Base-by-base conservation (phyloP, 23 tunicate species). In the Botrylloides violaceus region DNA sequence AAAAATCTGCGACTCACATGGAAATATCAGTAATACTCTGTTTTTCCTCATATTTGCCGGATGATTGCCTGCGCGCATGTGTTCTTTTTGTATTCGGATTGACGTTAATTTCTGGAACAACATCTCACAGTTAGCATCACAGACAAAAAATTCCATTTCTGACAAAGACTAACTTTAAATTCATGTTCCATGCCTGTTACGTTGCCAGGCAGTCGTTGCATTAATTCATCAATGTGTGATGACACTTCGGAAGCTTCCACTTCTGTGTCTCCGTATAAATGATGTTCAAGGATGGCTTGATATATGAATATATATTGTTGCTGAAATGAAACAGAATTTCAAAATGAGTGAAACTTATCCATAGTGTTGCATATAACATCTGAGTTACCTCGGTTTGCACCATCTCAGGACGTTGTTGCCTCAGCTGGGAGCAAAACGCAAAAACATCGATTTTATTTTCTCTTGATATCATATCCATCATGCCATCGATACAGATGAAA, bases 281-380 rank as follows among this genome's bases (percentile, higher is more conserved):
- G 89, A 62, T 90, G 85, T 36, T 90, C 97, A 7, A 90, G 65
- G 5, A 90, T 27, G 27, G 97, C 97, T 75, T 90, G 84, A 68
- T 90, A 90, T 66, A 90, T 90, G 82, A 90, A 90, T 66, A 82
- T 90, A 81, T 90, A 90, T 79, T 90, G 97, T 83, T 90, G 97
- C 97, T 90, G 88, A 73, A 21, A 21, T 7, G 38, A 0, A 0
- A 37, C 9, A 37, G 1, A 68, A 37, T 4, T 43, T 59, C 29
- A 59, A 21, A 59, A n/a, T 22, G 18, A 59, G 64, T 23, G 18
- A 21, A 21, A 59, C 26, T 21, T 7, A 7, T 59, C 28, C 7
- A n/a, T n/a, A 23, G 19, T 59, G 28, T 6, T 59, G 7, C 64
- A 7, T n/a, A 59, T 59, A n/a, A 43, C 53, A 43, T 15, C 12